These are phyloP conservation scores for Felis chaus DNA, from an alignment of 2,113 vertebrate genomes.

Conservation along the genomic window DNA sequence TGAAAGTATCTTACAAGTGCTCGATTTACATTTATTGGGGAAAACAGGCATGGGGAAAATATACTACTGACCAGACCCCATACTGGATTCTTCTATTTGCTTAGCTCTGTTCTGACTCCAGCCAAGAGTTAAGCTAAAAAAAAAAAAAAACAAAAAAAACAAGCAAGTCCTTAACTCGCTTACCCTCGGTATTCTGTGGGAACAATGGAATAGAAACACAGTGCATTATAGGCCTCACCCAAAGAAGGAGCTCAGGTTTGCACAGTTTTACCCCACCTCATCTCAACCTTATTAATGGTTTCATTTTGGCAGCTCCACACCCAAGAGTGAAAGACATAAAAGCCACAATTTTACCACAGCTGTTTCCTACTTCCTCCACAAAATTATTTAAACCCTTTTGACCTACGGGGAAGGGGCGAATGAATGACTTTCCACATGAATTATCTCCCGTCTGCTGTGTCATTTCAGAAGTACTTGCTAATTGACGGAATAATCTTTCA, in stretches of 20 bases:
- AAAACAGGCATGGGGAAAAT: background rate
- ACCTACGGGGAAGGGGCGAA: background rate
- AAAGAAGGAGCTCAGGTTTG: background rate
- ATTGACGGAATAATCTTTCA: background rate
- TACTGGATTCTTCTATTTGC: background rate
- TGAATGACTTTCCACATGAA: background rate
- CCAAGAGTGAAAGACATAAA: slow-evolving; percentile 13
- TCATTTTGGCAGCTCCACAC: background rate
- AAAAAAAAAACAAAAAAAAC: background rate
- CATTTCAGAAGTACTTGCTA: background rate
- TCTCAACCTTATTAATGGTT: background rate
- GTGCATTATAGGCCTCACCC: accelerated
- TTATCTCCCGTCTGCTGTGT: background rate
- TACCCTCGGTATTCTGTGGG: background rate
- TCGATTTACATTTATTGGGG: background rate
- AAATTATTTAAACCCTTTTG: slow-evolving; percentile 32
- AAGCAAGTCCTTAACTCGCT: background rate
- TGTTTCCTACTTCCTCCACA: slow-evolving; percentile 58
- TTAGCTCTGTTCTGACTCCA: background rate
- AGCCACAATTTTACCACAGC: background rate
- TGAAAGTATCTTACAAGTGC: background rate
- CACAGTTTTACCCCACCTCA: background rate
- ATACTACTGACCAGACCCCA: background rate
- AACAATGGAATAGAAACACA: background rate
- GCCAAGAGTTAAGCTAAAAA: background rate